A percentile compares a stretch with the other conserved stretches of the same genome.
Conservation (phyloP, 2,797 vertebrate genomes). For the Anas capensis region DNA sequence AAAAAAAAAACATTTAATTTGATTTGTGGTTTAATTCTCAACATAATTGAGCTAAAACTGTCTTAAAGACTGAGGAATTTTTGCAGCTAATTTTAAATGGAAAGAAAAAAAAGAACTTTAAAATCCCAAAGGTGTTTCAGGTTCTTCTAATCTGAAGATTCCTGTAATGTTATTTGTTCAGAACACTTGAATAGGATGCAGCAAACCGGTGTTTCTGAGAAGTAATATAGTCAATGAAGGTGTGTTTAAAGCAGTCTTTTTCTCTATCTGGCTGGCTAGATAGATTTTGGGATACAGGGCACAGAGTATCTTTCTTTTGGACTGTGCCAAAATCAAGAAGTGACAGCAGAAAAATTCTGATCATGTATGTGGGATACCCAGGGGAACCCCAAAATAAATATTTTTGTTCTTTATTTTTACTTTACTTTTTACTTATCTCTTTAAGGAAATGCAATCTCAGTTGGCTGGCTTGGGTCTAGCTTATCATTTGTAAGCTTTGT, state of each 20-base stretch:
- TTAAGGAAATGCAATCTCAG: not conserved
- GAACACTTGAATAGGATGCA: not conserved
- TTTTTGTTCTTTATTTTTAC: not conserved
- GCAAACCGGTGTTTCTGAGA: not conserved
- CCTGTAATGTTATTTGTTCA: not conserved
- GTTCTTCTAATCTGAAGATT: not conserved
- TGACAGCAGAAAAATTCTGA: not conserved
- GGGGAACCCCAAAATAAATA: not conserved
- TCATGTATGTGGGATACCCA: not conserved
- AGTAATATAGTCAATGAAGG: not conserved
- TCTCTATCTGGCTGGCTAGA: too few relatives aligned
- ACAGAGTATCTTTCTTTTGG: not conserved
- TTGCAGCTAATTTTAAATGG: not conserved
- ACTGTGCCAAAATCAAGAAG: not conserved
- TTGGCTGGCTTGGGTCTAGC: not conserved
- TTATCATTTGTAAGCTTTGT: not conserved
- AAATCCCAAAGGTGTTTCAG: not conserved
- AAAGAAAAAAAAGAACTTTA: not conserved
- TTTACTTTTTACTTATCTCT: not conserved
- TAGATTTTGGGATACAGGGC: not conserved
- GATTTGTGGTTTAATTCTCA: not conserved
- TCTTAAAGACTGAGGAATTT: not conserved
- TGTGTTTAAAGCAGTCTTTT: not conserved
- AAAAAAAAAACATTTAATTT: not conserved
- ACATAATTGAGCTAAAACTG: not conserved